Base-by-base conservation (phyloP, 1,140 invertebrate genomes). In the Drosophila burlai region DNA sequence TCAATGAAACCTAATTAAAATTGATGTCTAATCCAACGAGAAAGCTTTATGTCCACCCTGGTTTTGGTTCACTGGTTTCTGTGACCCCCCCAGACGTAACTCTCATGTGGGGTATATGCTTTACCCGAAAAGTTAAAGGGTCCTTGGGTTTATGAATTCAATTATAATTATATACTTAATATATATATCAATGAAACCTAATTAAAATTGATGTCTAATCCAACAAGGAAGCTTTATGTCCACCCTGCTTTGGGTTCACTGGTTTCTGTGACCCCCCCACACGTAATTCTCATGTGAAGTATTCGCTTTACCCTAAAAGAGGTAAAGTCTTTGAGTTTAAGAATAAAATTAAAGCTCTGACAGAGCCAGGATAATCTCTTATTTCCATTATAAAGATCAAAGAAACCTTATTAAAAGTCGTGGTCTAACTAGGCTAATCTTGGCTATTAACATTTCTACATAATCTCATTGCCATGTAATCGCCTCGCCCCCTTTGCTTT, bases 141-240 rank as follows among this genome's bases (percentile, higher is more conserved):
- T n/a, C n/a, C n/a, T n/a, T n/a, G n/a, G n/a, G n/a, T n/a, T n/a
- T n/a, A n/a, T n/a, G n/a, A n/a, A n/a, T n/a, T n/a, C n/a, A n/a
- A n/a, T n/a, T n/a, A n/a, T n/a, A n/a, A n/a, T n/a, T n/a, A n/a
- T n/a, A n/a, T n/a, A n/a, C n/a, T n/a, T n/a, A n/a, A n/a, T n/a
- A 8, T 43, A 43, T 43, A 43, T 8, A 43, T 43, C 1, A 8
- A 43, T 9, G 1, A 42, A n/a, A 42, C 3, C 16, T n/a, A 0
- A 42, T 42, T 42, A 3, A n/a, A 42, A n/a, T 9, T 3, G 6
- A 36, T 36, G 34, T 36, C 10, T 34, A 34, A 34, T 5, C 34
- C 34, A 34, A 61, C 57, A 43, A 62, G n/a, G 15, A 34, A 38
- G 45, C 34, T 72, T 71, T 81, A 57, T 69, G 40, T 24, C 34